A percentile compares a stretch with the other conserved stretches of the same genome.
Evolutionary conservation across 2,113 vertebrate species (phyloP).

Genomic region (Corapipo altera): DNA sequence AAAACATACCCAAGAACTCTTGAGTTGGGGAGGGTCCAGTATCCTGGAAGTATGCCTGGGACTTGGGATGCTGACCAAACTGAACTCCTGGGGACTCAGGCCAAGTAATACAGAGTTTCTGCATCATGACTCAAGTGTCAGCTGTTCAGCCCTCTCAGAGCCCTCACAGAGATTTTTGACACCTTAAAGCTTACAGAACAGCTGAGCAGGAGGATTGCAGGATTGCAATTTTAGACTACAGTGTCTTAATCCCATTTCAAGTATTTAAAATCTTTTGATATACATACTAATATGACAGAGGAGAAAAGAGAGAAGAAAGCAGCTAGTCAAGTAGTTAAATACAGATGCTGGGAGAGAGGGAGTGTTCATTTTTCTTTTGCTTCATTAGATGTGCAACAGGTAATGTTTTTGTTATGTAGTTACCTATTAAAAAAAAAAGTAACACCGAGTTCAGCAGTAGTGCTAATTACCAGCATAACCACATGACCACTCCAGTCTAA

Average conservation of each 20-base stretch:
- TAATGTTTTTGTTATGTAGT: neutral
- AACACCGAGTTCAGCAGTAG: neutral
- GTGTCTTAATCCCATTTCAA: slow-evolving; percentile 18
- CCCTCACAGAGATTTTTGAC: neutral
- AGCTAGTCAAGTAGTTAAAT: neutral
- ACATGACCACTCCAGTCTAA: slow-evolving; percentile 38
- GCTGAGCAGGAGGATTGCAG: neutral
- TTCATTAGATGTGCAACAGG: neutral
- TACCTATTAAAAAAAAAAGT: neutral
- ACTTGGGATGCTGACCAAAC: neutral
- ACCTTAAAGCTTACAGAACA: neutral
- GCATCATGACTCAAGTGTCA: neutral
- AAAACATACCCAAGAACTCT: neutral
- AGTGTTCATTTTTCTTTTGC: neutral
- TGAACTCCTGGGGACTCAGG: neutral
- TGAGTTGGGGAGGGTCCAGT: neutral
- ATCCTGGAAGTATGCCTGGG: neutral
- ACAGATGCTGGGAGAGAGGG: neutral
- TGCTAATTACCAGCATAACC: slow-evolving; percentile 26
- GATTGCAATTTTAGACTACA: neutral
- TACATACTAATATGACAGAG: neutral
- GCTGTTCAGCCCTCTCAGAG: neutral
- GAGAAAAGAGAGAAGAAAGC: neutral
- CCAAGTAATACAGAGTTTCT: neutral
- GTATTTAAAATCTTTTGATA: neutral